Conservation (phyloP, 2,113 vertebrate genomes). For the Dicrurus megarhynchus region DNA sequence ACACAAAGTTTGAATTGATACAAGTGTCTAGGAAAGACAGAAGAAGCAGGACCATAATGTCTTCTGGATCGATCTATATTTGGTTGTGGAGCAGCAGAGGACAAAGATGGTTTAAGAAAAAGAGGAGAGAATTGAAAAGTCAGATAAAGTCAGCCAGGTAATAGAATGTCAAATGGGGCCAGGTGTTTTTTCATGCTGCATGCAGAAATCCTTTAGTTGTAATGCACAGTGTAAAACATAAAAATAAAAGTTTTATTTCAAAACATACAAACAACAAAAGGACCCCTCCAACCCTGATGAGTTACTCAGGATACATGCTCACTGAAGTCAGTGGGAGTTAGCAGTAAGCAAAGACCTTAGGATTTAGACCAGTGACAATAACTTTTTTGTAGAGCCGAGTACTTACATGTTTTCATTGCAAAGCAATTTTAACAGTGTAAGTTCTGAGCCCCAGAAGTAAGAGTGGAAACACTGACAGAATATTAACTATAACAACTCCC, state of each 20-base stretch:
- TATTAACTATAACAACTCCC: neutral
- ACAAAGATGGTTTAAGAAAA: neutral
- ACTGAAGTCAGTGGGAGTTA: neutral
- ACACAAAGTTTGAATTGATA: neutral
- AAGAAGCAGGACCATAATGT: neutral
- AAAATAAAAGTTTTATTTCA: neutral
- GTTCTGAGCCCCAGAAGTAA: neutral
- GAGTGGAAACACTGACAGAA: neutral
- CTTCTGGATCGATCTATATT: neutral
- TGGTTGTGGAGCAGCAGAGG: neutral
- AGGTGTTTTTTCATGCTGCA: neutral
- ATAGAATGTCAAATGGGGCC: neutral
- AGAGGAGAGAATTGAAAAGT: neutral
- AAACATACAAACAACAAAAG: neutral
- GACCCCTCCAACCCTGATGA: neutral
- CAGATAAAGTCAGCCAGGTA: neutral
- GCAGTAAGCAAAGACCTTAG: neutral
- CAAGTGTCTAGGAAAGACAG: neutral
- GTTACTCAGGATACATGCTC: neutral
- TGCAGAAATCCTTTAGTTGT: neutral
- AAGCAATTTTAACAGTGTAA: neutral
- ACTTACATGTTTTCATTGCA: neutral
- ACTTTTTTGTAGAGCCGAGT: neutral
- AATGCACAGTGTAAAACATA: neutral
- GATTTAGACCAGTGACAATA: slow-evolving; percentile 11